Conservation (phyloP, 2,888 invertebrate species). For the Rotaria sp. region DNA sequence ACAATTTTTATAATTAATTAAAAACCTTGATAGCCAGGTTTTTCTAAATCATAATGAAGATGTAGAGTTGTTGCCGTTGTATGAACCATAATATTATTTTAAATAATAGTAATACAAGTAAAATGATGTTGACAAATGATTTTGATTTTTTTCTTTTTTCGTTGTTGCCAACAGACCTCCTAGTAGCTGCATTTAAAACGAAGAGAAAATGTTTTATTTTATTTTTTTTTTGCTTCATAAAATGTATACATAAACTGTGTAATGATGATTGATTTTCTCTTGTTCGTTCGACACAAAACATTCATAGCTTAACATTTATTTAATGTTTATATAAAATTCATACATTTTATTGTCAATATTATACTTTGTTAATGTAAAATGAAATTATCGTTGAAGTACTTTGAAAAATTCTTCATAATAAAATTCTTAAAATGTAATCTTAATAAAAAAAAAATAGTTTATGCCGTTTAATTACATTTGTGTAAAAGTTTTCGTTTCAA, state of each 20-base stretch:
- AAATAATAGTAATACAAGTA: background rate
- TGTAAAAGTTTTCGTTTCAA: no score
- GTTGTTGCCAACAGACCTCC: background rate
- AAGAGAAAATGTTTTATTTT: background rate
- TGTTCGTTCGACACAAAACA: no score
- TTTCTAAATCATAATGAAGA: conserved; percentile 23
- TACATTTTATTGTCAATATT: no score
- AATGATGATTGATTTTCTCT: no score
- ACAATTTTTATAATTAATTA: background rate
- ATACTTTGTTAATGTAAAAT: no score
- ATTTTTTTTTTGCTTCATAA: background rate
- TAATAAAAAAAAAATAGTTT: no score
- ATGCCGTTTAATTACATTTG: no score
- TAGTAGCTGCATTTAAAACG: background rate
- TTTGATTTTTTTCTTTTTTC: background rate
- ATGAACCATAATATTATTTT: background rate
- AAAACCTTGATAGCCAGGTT: background rate
- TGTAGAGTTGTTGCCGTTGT: background rate
- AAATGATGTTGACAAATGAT: background rate
- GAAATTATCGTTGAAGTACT: no score
- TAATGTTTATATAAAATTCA: no score
- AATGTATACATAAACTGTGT: background rate
- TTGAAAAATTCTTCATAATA: no score
- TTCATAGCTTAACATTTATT: no score
- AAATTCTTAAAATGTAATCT: no score